Conservation (phyloP, 1,140 invertebrate species). For the Drosophila biarmipes region DNA sequence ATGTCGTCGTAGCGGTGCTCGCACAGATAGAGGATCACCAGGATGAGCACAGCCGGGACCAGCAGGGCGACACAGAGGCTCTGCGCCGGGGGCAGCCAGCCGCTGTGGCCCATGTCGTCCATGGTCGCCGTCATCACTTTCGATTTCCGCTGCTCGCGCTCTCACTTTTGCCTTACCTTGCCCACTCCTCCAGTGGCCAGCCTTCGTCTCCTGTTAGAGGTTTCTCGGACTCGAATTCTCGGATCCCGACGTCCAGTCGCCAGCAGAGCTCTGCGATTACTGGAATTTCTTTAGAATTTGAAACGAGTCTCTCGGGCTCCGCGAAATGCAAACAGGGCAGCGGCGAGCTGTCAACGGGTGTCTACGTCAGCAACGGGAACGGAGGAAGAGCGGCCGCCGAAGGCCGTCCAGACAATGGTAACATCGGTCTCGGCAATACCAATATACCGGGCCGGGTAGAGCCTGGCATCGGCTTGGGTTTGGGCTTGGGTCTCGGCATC, state of each 20-base stretch:
- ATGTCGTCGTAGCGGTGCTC: constrained; percentile 47
- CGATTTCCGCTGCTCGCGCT: constrained; percentile 15
- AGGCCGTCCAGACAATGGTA: constrained; percentile 11
- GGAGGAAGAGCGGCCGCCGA: constrained; percentile 7
- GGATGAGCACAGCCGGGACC: constrained; percentile 28
- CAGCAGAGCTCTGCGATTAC: constrained; percentile 63
- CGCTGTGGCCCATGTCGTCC: neutral
- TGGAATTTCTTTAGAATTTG: constrained; percentile 64
- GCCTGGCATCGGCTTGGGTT: neutral
- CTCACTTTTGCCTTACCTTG: neutral
- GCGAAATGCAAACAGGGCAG: constrained; percentile 46
- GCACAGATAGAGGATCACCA: constrained; percentile 45
- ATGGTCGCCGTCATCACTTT: constrained; percentile 19
- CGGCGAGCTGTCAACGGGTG: constrained; percentile 32
- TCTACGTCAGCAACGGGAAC: constrained; percentile 22
- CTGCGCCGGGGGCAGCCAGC: neutral
- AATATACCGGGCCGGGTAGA: neutral
- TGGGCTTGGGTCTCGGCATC: neutral
- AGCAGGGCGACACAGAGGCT: constrained; percentile 8
- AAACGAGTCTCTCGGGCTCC: constrained; percentile 46
- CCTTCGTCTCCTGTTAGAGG: neutral
- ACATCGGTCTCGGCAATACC: constrained; percentile 7
- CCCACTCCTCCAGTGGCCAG: neutral
- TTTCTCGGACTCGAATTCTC: neutral
- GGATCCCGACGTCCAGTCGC: constrained; percentile 51